A percentile compares a stretch with the other conserved stretches of the same genome.
phyloP scores from a whole-genome alignment of 1,140 invertebrate genomes.

The Cyclargus thomasi region DNA sequence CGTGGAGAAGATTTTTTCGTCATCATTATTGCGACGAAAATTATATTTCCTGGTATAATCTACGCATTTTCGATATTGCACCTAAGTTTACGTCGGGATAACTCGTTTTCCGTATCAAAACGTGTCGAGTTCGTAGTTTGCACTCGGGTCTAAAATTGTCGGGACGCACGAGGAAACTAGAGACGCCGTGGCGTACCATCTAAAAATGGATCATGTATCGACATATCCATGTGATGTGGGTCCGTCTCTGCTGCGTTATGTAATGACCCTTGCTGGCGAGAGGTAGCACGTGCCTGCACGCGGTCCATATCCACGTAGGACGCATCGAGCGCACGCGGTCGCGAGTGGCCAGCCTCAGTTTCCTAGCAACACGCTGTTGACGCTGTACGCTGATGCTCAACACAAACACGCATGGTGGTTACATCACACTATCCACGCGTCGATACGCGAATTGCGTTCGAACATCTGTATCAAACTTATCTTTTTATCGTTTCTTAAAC shows the following conservation, averaged over 20 bases:
- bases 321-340: slow-evolving; percentile 59
- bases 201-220: slow-evolving; percentile 68
- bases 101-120: slow-evolving; percentile 33
- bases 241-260: slow-evolving; percentile 53
- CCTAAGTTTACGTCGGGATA: slow-evolving; percentile 15
- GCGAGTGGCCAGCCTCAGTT: slow-evolving; percentile 50
- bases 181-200: slow-evolving; percentile 60
- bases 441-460: slow-evolving; percentile 41
- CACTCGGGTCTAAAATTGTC: slow-evolving; percentile 70
- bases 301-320: slow-evolving; percentile 59
- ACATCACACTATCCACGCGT: slow-evolving; percentile 56
- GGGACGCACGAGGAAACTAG: slow-evolving; percentile 50
- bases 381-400: slow-evolving; percentile 54
- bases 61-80: slow-evolving; percentile 54
- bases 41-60: slow-evolving; percentile 26
- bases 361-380: slow-evolving; percentile 74
- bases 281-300: slow-evolving; percentile 61
- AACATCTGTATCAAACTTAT: slow-evolving; percentile 29
- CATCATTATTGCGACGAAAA: neutral
- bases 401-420: slow-evolving; percentile 69
- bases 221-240: slow-evolving; percentile 35
- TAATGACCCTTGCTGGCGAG: slow-evolving; percentile 51
- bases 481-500: slow-evolving; percentile 26
- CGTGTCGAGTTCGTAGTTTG: slow-evolving; percentile 58
- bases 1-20: neutral